Base-by-base conservation (phyloP, 2,797 vertebrate genomes). In the Pitangus sulphuratus region DNA sequence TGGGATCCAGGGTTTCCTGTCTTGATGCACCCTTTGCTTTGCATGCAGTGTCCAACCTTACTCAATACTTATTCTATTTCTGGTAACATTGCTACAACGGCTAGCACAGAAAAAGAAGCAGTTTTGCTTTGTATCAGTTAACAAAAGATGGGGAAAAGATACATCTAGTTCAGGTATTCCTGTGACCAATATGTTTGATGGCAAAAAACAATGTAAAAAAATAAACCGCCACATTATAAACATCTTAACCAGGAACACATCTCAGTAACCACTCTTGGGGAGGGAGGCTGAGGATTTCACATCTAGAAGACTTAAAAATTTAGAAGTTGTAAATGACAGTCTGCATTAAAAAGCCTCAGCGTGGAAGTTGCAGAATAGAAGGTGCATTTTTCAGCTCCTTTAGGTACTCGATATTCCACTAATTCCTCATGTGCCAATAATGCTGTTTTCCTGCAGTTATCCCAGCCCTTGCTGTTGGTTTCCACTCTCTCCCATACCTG, bases 91-190 rank as follows among this genome's bases (percentile, higher is more conserved):
- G 91, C 90, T 28, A 64, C 45, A 91, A 83, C 81, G 90, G 93
- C 92, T 93, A 95, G 71, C 70, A 79, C 37, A 50, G 68, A 61
- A 82, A 68, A 84, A 84, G 87, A 85, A 65, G 4, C 37, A 64
- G 33, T 94, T 97, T 96, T 28, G 87, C 57, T 72, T 93, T 69
- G 42, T 91, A 96, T 61, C 15, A 78, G 25, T 64, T 90, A 86
- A 44, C 33, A 87, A 68, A 60, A 45, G 47, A 7, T 78, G 25
- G 35, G 42, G 11, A 78, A 56, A 80, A 57, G 31, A 64, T 86
- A 8, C 1, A 26, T 7, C 31, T 66, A 35, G 7, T 62, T 84
- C 65, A 62, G 40, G 39, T 60, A 19, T 69, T 66, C 50, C 37
- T 47, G 40, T 75, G 90, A 83, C 56, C 42, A 84, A 15, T 75